These are phyloP conservation scores for Rutilus rutilus DNA, from an alignment of 2,113 vertebrate genomes.

Conservation along the genomic window DNA sequence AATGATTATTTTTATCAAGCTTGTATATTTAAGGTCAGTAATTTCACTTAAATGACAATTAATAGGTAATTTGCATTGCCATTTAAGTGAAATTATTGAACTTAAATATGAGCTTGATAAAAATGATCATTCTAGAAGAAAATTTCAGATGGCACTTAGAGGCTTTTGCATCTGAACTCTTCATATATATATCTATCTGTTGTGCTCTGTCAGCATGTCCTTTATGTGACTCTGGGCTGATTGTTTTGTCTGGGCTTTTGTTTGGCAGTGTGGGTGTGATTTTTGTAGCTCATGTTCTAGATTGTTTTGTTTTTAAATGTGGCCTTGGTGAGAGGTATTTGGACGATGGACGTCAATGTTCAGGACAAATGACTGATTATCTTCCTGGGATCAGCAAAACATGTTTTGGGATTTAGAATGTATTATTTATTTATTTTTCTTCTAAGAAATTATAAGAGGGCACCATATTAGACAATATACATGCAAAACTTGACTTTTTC, in stretches of 20 bases:
- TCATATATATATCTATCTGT: not conserved
- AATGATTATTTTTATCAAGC: too few relatives aligned
- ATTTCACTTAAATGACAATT: too few relatives aligned
- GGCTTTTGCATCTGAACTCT: too few relatives aligned
- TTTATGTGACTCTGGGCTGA: constrained; percentile 5
- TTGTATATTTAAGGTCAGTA: too few relatives aligned
- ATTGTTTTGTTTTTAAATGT: constrained; percentile 37
- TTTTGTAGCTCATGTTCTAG: constrained; percentile 17
- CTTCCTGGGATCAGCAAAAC: not conserved
- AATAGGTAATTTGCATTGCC: too few relatives aligned
- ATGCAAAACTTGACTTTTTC: not conserved
- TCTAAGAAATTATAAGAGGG: not conserved
- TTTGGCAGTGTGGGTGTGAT: constrained; percentile 4
- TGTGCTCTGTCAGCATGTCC: constrained; percentile 9
- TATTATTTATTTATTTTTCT: not conserved
- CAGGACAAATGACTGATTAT: not conserved
- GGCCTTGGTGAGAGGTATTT: not conserved
- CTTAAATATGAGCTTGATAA: too few relatives aligned
- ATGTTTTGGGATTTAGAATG: not conserved
- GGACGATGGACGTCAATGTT: not conserved
- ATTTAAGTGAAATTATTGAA: too few relatives aligned
- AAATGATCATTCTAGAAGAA: too few relatives aligned
- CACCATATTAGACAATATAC: not conserved
- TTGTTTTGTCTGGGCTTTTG: constrained; percentile 39
- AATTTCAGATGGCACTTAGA: too few relatives aligned